Conservation (phyloP, 2,888 invertebrate species). For the Euzetes globulus region DNA sequence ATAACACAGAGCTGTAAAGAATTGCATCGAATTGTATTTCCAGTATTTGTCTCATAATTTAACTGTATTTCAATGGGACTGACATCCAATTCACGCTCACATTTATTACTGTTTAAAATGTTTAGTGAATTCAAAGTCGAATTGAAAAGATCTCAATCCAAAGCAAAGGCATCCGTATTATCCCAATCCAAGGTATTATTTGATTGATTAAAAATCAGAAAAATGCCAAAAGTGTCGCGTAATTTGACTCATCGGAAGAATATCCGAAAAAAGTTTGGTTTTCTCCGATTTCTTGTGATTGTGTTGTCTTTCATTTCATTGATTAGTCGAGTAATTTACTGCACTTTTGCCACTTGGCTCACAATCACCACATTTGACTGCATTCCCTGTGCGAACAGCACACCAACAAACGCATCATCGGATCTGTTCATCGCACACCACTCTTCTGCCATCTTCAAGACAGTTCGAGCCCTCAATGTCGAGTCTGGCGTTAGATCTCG, state of each 20-base stretch:
- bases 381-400: neutral
- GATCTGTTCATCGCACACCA: neutral
- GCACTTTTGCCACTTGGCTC: constrained; percentile 15
- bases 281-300: neutral
- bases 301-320: constrained; percentile 7
- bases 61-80: too few species aligned
- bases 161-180: too few species aligned
- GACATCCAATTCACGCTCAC: too few species aligned
- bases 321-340: neutral
- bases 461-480: neutral
- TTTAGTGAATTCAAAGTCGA: too few species aligned
- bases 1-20: too few species aligned
- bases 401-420: neutral
- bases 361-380: constrained; percentile 7
- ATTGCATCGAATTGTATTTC: too few species aligned
- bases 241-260: neutral
- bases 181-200: too few species aligned
- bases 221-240: neutral
- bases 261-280: neutral
- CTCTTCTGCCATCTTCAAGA: neutral
- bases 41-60: too few species aligned
- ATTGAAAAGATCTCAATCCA: too few species aligned
- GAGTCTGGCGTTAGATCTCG: neutral
- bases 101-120: too few species aligned
- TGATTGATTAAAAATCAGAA: neutral